phyloP scores from a whole-genome alignment of 2,113 vertebrate species.

The Smithornis capensis region DNA sequence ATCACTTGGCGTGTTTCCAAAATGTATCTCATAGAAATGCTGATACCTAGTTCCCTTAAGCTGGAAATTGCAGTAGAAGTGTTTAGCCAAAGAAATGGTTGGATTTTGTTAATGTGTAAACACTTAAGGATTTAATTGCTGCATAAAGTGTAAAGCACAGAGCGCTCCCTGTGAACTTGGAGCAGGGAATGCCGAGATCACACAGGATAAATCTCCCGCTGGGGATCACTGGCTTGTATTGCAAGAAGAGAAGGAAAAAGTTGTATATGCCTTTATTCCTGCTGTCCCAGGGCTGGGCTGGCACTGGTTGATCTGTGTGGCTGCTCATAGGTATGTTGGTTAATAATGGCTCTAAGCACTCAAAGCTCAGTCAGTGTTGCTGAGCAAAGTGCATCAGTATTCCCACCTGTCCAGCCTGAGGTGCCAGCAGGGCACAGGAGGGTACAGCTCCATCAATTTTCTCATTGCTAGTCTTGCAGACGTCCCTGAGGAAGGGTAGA shows the following conservation, averaged over 20 bases:
- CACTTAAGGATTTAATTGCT: neutral
- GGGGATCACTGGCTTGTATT: neutral
- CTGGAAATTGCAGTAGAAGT: neutral
- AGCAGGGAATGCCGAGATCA: neutral
- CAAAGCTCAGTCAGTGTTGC: neutral
- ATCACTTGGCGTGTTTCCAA: neutral
- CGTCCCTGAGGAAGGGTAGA: neutral
- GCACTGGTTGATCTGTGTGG: neutral
- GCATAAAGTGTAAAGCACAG: neutral
- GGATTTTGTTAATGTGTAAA: neutral
- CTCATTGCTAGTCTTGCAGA: neutral
- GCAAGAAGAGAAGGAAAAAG: neutral
- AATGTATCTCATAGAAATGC: neutral
- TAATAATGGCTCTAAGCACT: neutral
- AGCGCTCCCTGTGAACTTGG: neutral
- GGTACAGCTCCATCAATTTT: neutral
- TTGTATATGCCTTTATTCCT: neutral
- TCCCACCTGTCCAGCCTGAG: neutral
- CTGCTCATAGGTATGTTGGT: neutral
- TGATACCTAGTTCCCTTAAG: conserved; percentile 9
- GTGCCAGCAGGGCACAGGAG: neutral
- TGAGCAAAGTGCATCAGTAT: neutral
- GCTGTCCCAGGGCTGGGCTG: neutral
- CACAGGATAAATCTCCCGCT: neutral
- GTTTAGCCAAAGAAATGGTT: neutral